These are phyloP conservation scores for Ephialtes manifestator DNA, from an alignment of 2,888 invertebrate genomes.

Conservation along the genomic window DNA sequence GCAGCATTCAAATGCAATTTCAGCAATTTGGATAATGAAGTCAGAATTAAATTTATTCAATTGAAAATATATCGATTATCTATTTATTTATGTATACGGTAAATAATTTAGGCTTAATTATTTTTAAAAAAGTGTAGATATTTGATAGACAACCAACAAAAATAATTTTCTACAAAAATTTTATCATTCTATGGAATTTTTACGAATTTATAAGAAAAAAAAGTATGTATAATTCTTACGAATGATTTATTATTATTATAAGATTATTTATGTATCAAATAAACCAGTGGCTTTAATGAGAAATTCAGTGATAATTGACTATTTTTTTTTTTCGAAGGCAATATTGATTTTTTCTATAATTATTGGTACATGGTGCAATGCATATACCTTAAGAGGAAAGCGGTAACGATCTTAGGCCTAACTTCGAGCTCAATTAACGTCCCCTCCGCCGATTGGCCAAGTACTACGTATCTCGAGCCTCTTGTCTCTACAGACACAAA, in stretches of 20 bases:
- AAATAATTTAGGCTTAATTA: no score
- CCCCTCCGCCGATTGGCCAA: constrained; percentile 43
- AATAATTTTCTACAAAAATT: no score
- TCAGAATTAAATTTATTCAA: neutral
- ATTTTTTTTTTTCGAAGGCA: no score
- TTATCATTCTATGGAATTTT: no score
- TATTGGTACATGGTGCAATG: neutral
- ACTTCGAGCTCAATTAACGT: constrained; percentile 60
- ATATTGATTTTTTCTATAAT: neutral
- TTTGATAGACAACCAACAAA: no score
- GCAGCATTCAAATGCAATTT: constrained; percentile 19
- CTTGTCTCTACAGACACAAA: constrained; percentile 42
- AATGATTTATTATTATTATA: no score
- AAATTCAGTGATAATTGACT: no score
- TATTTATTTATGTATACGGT: no score
- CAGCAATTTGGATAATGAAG: neutral
- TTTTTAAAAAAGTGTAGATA: no score
- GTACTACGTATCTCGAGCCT: constrained; percentile 46
- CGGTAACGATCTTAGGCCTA: constrained; percentile 39
- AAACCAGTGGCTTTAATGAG: no score
- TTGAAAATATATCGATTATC: neutral
- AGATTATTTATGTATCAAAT: no score
- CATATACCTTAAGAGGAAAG: neutral
- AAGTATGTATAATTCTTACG: neutral
- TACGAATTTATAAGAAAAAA: neutral